Conservation (phyloP, 2,113 vertebrate species). For the Donacobius atricapilla region DNA sequence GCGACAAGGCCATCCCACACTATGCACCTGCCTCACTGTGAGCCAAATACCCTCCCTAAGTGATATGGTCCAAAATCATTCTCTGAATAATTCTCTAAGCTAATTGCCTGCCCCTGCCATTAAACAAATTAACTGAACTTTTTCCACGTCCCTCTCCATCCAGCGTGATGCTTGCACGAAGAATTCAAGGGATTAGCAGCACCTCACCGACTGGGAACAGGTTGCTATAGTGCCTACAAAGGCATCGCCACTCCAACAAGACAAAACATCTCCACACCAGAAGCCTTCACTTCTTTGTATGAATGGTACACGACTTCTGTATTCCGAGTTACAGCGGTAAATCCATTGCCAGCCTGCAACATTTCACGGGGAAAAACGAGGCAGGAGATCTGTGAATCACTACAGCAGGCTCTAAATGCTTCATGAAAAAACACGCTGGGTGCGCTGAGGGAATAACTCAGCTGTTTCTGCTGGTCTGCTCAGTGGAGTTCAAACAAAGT, state of each 20-base stretch:
- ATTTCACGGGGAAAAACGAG: background rate
- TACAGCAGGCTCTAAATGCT: background rate
- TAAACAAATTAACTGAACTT: background rate
- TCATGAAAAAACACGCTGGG: background rate
- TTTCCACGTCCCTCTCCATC: background rate
- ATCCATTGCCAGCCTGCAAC: background rate
- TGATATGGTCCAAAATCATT: background rate
- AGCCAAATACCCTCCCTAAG: background rate
- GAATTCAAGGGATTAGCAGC: background rate
- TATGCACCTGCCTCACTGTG: background rate
- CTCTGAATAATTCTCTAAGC: background rate
- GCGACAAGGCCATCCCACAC: background rate
- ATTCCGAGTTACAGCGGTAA: background rate
- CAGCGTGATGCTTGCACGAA: background rate
- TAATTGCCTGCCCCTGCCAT: background rate
- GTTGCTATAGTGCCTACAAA: background rate
- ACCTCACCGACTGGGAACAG: background rate
- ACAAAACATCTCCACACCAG: background rate
- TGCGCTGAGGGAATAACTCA: background rate
- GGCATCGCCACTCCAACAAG: background rate
- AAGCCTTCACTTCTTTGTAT: background rate
- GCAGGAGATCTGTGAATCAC: background rate
- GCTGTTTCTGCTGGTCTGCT: background rate
- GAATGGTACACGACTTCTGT: background rate
- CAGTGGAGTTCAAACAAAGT: background rate